Conservation (phyloP, 2,888 invertebrate species). For the Melikaiella ostensackeni region DNA sequence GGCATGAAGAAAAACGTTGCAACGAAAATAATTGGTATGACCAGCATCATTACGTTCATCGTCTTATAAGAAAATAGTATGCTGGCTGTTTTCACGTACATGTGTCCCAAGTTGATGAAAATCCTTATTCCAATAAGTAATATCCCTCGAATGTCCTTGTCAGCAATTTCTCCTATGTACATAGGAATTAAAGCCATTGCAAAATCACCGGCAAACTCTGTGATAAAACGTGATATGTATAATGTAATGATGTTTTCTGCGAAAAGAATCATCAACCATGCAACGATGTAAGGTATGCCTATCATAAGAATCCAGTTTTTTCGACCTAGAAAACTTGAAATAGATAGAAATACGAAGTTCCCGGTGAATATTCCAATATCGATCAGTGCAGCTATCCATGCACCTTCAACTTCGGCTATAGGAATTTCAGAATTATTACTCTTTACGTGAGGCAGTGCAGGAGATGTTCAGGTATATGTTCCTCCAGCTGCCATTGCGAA, state of each 20-base stretch:
- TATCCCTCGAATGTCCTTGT: slow-evolving; percentile 79
- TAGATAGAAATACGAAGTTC: slow-evolving; percentile 62
- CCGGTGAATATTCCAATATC: slow-evolving; percentile 66
- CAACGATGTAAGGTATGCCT: slow-evolving; percentile 48
- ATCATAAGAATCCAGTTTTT: slow-evolving; percentile 53
- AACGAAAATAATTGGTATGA: slow-evolving; percentile 16
- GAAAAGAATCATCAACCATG: slow-evolving; percentile 67
- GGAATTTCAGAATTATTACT: too few relatives aligned
- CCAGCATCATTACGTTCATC: slow-evolving; percentile 3
- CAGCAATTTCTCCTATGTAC: slow-evolving; percentile 81
- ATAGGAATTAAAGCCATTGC: slow-evolving; percentile 71
- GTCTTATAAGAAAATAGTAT: slow-evolving; percentile 55
- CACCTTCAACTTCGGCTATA: slow-evolving; percentile 64
- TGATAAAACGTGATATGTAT: slow-evolving; percentile 75
- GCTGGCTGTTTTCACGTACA: slow-evolving; percentile 73
- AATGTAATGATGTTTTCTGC: slow-evolving; percentile 64
- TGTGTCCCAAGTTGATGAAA: slow-evolving; percentile 76
- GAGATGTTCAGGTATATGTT: slow-evolving; percentile 17
- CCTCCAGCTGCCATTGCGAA: too few relatives aligned
- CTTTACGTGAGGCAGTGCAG: too few relatives aligned
- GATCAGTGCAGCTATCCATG: slow-evolving; percentile 70
- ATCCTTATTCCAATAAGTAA: slow-evolving; percentile 76
- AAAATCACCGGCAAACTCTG: slow-evolving; percentile 72
- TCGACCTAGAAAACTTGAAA: slow-evolving; percentile 67
- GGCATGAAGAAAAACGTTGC: slow-evolving; percentile 26